phyloP scores from a whole-genome alignment of 1,140 invertebrate species.

The Procambarus clarkii region DNA sequence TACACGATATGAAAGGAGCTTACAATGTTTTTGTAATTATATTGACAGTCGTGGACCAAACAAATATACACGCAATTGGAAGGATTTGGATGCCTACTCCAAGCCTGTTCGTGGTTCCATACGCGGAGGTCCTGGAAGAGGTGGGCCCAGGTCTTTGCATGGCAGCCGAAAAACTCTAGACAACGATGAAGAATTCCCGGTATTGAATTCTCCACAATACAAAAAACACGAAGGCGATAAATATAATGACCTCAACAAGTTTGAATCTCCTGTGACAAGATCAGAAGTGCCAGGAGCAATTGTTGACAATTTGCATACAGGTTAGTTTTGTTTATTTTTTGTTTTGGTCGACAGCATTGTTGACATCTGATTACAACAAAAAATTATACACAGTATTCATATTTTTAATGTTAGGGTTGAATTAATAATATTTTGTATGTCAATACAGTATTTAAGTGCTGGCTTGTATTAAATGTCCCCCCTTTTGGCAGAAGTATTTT shows the following conservation, averaged over 20 bases:
- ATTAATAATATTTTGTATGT: no score
- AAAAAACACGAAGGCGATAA: conserved; percentile 18
- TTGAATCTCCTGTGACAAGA: conserved; percentile 17
- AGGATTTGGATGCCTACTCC: conserved; percentile 91
- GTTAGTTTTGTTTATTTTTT: not conserved
- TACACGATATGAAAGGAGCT: not conserved
- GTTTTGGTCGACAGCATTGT: no score
- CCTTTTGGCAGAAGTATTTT: no score
- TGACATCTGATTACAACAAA: no score
- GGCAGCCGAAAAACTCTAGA: conserved; percentile 56
- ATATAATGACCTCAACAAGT: not conserved
- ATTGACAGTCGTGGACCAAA: conserved; percentile 86
- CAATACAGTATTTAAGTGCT: no score
- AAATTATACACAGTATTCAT: no score
- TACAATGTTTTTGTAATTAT: not conserved
- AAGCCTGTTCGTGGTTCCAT: conserved; percentile 74
- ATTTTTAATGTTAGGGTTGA: no score
- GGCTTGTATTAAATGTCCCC: no score
- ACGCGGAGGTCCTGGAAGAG: conserved; percentile 56
- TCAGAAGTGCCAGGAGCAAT: not conserved
- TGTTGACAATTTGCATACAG: not conserved
- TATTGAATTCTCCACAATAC: conserved; percentile 19
- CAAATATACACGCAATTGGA: conserved; percentile 94
- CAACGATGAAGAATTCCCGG: conserved; percentile 56
- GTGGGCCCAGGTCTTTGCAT: conserved; percentile 23